A percentile compares a stretch with the other conserved stretches of the same genome.
Conservation (phyloP, 2,888 invertebrate species). For the Allacma fusca region DNA sequence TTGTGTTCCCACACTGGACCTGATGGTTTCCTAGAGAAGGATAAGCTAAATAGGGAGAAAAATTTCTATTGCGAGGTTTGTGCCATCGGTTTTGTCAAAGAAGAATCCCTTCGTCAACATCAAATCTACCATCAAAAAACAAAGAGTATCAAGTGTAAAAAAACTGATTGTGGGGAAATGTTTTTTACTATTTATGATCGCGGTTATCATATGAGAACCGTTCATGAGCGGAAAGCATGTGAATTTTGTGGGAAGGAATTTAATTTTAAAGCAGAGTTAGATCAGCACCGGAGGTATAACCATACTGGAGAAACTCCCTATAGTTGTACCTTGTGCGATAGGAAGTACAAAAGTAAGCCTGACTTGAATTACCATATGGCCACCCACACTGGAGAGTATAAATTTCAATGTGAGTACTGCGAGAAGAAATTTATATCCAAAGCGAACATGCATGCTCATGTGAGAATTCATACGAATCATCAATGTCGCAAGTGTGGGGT, state of each 20-base stretch:
- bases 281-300: not conserved
- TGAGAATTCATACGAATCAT: not conserved
- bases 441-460: slow-evolving; percentile 31
- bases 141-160: not conserved
- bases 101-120: not conserved
- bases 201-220: not conserved
- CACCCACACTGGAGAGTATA: slow-evolving; percentile 23
- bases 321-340: not conserved
- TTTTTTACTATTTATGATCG: slow-evolving; percentile 27
- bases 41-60: not conserved
- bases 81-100: not conserved
- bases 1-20: not conserved
- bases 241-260: not conserved
- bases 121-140: not conserved
- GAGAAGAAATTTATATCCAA: slow-evolving; percentile 16
- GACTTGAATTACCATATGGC: slow-evolving; percentile 11
- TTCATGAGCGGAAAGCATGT: not conserved
- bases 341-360: not conserved
- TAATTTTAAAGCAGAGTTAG: not conserved
- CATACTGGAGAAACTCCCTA: slow-evolving; percentile 28
- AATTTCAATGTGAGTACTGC: slow-evolving; percentile 3
- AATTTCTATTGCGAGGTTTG: not conserved
- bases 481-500: not conserved
- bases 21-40: not conserved
- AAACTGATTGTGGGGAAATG: not conserved